A percentile compares a stretch with the other conserved stretches of the same genome.
Evolutionary conservation across 2,797 vertebrate species (phyloP).

Genomic region (Diplodus sargus): DNA sequence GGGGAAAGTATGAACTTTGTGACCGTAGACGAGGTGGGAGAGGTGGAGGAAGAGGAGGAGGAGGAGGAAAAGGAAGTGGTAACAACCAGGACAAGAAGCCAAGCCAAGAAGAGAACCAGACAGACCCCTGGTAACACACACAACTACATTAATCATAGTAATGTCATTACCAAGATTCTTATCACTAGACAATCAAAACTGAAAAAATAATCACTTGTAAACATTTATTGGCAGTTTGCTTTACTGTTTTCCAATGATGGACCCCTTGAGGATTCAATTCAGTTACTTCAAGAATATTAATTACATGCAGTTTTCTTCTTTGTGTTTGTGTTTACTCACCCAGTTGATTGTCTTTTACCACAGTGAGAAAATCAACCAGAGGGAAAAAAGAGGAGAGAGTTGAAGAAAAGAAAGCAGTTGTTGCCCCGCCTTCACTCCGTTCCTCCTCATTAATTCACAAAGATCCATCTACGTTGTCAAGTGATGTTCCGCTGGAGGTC

Average conservation of each 20-base stretch:
- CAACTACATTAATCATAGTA: neutral
- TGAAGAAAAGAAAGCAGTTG: constrained; percentile 4
- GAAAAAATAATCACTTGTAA: too few species aligned
- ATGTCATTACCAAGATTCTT: neutral
- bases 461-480: neutral
- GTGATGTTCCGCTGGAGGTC: constrained; percentile 1
- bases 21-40: constrained; percentile 90
- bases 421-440: neutral
- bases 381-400: constrained; percentile 25
- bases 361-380: constrained; percentile 68
- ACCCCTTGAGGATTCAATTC: neutral
- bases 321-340: neutral
- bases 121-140: constrained; percentile 64
- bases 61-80: constrained; percentile 74
- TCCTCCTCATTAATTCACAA: neutral
- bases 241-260: neutral
- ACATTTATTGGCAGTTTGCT: neutral
- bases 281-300: too few species aligned
- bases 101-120: constrained; percentile 58
- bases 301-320: neutral
- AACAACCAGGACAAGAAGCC: constrained; percentile 40
- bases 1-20: constrained; percentile 84
- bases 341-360: neutral
- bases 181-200: neutral
- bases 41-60: constrained; percentile 72